phyloP scores from a whole-genome alignment of 2,113 vertebrate species.

The Ceyx melanurus region DNA sequence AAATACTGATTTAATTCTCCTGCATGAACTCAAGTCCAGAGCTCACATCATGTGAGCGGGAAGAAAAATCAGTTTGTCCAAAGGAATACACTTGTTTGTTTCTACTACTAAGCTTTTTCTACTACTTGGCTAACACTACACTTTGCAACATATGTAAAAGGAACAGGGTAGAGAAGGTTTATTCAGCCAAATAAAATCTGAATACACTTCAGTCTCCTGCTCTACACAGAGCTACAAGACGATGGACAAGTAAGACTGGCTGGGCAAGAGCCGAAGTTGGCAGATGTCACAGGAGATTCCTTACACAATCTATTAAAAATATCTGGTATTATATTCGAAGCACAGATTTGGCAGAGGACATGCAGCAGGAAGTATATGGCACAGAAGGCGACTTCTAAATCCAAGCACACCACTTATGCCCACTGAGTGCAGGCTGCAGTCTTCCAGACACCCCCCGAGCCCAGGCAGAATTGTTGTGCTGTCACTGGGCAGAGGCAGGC shows the following conservation, averaged over 20 bases:
- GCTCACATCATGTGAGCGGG: neutral
- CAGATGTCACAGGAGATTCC: neutral
- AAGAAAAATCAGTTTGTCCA: constrained; percentile 7
- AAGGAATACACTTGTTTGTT: neutral
- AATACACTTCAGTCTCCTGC: constrained; percentile 1
- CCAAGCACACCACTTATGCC: neutral
- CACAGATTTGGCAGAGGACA: neutral
- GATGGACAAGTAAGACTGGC: neutral
- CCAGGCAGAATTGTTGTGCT: neutral
- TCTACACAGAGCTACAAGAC: neutral
- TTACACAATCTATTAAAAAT: constrained; percentile 1
- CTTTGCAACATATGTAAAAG: neutral
- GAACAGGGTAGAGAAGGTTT: neutral
- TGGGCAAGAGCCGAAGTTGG: neutral
- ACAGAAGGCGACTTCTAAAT: neutral
- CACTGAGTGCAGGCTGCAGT: neutral
- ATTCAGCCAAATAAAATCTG: constrained; percentile 34
- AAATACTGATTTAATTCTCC: constrained; percentile 37
- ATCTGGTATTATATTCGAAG: neutral
- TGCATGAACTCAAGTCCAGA: constrained; percentile 14
- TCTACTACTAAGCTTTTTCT: constrained; percentile 21
- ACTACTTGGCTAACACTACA: neutral
- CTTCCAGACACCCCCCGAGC: neutral
- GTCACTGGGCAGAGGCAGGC: neutral
- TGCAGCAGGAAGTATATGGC: neutral